phyloP scores from a whole-genome alignment of 92 coral and sea anemone genomes.

The Zoanthus solanderi region DNA sequence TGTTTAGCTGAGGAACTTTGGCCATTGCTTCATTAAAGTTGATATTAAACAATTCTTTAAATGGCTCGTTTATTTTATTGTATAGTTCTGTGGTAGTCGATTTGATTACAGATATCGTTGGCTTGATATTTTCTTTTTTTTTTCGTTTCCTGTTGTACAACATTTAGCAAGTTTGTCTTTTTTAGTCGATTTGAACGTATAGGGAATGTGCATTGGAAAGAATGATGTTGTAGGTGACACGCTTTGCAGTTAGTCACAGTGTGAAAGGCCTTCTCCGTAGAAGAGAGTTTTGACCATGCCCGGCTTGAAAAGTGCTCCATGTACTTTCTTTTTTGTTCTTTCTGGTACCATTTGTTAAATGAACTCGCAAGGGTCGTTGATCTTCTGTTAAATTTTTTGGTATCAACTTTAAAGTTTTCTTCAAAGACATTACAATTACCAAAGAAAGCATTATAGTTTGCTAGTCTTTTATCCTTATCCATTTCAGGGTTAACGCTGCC shows the following conservation, averaged over 20 bases:
- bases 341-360: slow-evolving; percentile 2
- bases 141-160: neutral
- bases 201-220: slow-evolving; percentile 2
- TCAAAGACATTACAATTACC: neutral
- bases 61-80: slow-evolving; percentile 18
- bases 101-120: slow-evolving; percentile 1
- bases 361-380: neutral
- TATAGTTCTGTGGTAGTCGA: slow-evolving; percentile 9
- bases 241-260: slow-evolving; percentile 3
- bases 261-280: slow-evolving; percentile 9
- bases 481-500: no score
- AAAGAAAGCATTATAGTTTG: slow-evolving; percentile 25
- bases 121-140: slow-evolving; percentile 14
- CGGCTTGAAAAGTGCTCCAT: slow-evolving; percentile 20
- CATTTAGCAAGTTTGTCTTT: neutral
- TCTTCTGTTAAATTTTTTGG: neutral
- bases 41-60: slow-evolving; percentile 10
- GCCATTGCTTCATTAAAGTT: slow-evolving; percentile 32
- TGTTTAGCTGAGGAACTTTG: slow-evolving; percentile 33
- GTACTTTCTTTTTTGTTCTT: neutral
- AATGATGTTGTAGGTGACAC: slow-evolving; percentile 10
- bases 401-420: neutral
- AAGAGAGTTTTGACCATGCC: slow-evolving; percentile 5
- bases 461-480: slow-evolving; percentile 20
- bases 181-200: slow-evolving; percentile 19